Base-by-base conservation (phyloP, 1,140 invertebrate species). In the Megathymus violae region DNA sequence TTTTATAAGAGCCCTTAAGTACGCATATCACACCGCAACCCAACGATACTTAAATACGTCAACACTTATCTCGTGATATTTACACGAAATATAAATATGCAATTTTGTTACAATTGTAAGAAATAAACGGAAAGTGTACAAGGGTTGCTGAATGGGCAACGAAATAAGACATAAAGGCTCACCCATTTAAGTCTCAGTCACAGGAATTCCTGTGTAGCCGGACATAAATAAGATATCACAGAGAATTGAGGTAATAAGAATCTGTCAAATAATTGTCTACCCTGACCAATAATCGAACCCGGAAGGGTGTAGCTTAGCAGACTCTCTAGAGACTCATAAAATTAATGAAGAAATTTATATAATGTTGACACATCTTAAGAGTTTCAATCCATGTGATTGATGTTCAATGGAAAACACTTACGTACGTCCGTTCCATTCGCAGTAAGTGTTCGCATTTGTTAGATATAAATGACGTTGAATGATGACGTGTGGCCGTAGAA, bases 401-500 rank as follows among this genome's bases (percentile, higher is more conserved):
- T 76, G 67, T 64, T 76, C 64, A 80, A 79, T 76, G 77, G 75
- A 78, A 80, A 82, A 80, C 76, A 82, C 82, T 88, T n/a, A n/a
- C n/a, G n/a, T 80, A 66, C 62, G 76, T 74, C 72, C 83, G 74
- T 78, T 74, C 78, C 69, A 71, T 77, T 74, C 61, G 27, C 63
- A 61, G 51, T 74, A 79, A 88, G 76, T 82, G 81, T 71, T 85
- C 69, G 56, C 76, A 74, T 82, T 86, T 74, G 61, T 79, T 72
- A 74, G 71, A 84, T 80, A 86, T 81, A 22, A 22, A 82, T 80
- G 79, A 88, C 82, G 48, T 76, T 85, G 82, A 86, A 80, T 85
- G 86, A 89, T 87, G 85, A 82, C 63, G 71, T 78, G 78, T 82
- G 77, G 69, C 76, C 77, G 70, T 78, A 83, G 75, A 88, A 88